Evolutionary conservation across 1,140 invertebrate species (phyloP).

Genomic region (Pseudomyrmex concolor): DNA sequence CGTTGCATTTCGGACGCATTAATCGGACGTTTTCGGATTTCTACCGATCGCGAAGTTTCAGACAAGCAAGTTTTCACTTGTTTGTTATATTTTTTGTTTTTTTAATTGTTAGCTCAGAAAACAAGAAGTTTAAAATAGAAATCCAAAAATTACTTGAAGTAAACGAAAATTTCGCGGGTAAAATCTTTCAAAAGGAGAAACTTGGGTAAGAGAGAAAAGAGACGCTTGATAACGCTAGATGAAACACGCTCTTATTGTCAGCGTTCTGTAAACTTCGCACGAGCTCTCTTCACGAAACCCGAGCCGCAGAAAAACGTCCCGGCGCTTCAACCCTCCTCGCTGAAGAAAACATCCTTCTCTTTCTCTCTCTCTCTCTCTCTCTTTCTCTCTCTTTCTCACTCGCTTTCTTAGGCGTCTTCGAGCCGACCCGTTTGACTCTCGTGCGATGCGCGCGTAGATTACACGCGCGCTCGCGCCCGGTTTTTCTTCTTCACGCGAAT

Average conservation of each 20-base stretch:
- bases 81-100: not conserved
- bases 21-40: too few relatives aligned
- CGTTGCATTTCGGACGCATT: too few relatives aligned
- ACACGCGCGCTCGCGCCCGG: slow-evolving; percentile 59
- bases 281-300: slow-evolving; percentile 37
- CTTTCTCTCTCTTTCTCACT: slow-evolving; percentile 29
- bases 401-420: slow-evolving; percentile 28
- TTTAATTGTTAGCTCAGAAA: too few relatives aligned
- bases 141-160: too few relatives aligned
- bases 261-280: slow-evolving; percentile 43
- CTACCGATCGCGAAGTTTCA: too few relatives aligned
- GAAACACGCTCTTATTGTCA: slow-evolving; percentile 26
- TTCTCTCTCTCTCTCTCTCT: slow-evolving; percentile 47
- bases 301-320: slow-evolving; percentile 45
- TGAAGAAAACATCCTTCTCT: slow-evolving; percentile 21
- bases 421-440: slow-evolving; percentile 45
- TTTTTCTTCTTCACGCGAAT: slow-evolving; percentile 67
- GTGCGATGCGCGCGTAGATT: slow-evolving; percentile 69
- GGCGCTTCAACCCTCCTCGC: slow-evolving; percentile 48
- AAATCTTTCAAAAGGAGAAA: not conserved
- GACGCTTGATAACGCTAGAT: slow-evolving; percentile 9
- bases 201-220: not conserved
- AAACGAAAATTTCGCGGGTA: too few relatives aligned
- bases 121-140: too few relatives aligned
- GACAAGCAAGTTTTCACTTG: too few relatives aligned